Evolutionary conservation across 2,113 vertebrate genomes (phyloP), one percentile per base, ranked within the genome.

Genomic region (Garra rufa): DNA sequence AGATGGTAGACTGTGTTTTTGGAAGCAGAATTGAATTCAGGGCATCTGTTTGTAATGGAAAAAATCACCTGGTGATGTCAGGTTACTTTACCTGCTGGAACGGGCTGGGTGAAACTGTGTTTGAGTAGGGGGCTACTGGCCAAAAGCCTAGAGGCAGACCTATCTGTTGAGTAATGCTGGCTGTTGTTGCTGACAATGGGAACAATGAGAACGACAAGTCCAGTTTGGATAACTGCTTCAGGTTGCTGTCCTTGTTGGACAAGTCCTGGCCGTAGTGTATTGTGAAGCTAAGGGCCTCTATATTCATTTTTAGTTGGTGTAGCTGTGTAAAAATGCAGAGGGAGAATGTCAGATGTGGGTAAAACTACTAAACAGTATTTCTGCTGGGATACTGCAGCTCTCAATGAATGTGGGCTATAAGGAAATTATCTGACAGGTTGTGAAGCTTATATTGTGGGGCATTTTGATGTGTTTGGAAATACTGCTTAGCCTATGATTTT

Each of bases 341-440:
- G 11, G 26, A 76, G 48, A 76, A 76, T 52, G 46, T 76, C 48
- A 76, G 5, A 48, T 30, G 26, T 76, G 74, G 74, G 17, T 52
- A 76, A 34, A 76, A 50, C 74, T 46, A 73, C 70, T 11, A 46
- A 73, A 44, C 70, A 76, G 74, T 34, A 52, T 50, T 52, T 76
- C 28, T 76, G 26, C 48, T 34, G 74, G 52, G 46, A 34, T 41
- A 71, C 4, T 71, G 69, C 69, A 71, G 69, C 30, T 41, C 30
- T 52, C 73, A 75, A 2, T 70, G 38, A 75, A 46, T 41, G 7
- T 41, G 65, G 34, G 9, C 19, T 9, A 41, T 3, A 19, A 38
- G 17, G 15, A 41, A 41, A 41, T n/a, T 9, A 41, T 11, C 34
- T 8, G 19, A 70, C 67, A 43, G 10, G 19, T 21, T n/a, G 6